Evolutionary conservation across 2,797 vertebrate species (phyloP), one percentile per base, ranked within the genome.

Genomic region (Phalloptychus januarius): DNA sequence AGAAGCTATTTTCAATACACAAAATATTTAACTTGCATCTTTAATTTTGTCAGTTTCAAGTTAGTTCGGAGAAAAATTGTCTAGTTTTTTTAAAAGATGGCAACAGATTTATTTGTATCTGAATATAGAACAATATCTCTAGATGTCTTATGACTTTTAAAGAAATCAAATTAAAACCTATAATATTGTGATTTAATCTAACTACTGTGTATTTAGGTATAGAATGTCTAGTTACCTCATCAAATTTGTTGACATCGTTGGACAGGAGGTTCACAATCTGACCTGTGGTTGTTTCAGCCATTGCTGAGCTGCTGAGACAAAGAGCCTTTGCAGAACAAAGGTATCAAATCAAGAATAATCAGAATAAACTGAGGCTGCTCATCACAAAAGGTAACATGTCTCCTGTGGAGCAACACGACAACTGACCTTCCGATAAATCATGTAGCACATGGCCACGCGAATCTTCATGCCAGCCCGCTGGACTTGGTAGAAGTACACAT

Each of bases 181-280:
- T 11, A 25, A 67, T 40, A 1, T 5, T 40, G 4, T 18, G 33
- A 40, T 40, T 67, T 23, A 25, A 67, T 23, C 1, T 28, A 38
- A 46, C 20, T n/a, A 36, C n/a, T n/a, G n/a, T n/a, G n/a, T 7
- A 67, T 4, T 31, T n/a, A 63, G 20, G 56, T 23, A n/a, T 56
- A 56, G n/a, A n/a, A 16, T 13, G 56, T 58, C 79, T 23, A 73
- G 4, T 94, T 72, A 99, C 98, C 96, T 99, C 97, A 88, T 99
- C 98, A 92, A 99, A 99, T 90, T 96, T 99, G 95, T 97, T 98
- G 91, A 99, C 97, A 13, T 99, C 98, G 0, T 98, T 98, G 79
- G 98, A 99, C 79, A 99, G 94, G 42, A 99, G 96, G 86, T 99
- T 99, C 56, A 99, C 97, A 76, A 99, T 97, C 87, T 99, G 98